Evolutionary conservation across 2,888 invertebrate genomes (phyloP).

Genomic region (Rhabditophanes sp.): DNA sequence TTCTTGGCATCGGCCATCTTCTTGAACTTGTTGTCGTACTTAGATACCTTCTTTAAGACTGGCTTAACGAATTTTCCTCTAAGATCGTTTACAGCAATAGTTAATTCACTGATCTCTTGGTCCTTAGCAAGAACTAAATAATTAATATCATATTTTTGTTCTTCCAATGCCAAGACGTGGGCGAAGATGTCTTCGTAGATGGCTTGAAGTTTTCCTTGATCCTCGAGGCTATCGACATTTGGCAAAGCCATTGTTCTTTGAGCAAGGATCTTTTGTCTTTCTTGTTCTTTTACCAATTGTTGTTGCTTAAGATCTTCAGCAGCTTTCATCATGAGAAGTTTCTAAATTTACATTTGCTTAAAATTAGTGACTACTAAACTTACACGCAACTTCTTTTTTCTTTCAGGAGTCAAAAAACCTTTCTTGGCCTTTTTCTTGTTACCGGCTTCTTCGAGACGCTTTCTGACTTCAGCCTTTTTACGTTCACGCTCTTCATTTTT

Average conservation of each 20-base stretch:
- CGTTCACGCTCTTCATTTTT: conserved; percentile 92
- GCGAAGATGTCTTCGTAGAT: conserved; percentile 49
- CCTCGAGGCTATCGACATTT: conserved; percentile 63
- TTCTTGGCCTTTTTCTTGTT: conserved; percentile 92
- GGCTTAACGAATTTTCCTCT: conserved; percentile 73
- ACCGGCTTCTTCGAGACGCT: conserved; percentile 94
- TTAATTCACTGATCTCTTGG: conserved; percentile 92
- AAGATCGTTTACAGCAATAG: conserved; percentile 97
- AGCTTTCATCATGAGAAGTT: conserved; percentile 98
- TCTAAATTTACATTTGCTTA: conserved; percentile 50
- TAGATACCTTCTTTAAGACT: conserved; percentile 86
- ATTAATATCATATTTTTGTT: conserved; percentile 86
- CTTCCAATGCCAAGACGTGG: conserved; percentile 48
- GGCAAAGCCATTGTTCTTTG: conserved; percentile 81
- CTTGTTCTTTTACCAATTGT: conserved; percentile 93
- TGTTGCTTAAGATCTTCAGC: conserved; percentile 98
- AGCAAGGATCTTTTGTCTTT: conserved; percentile 83
- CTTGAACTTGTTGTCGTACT: conserved; percentile 77
- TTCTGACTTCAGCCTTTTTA: conserved; percentile 95
- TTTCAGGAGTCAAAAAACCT: conserved; percentile 97
- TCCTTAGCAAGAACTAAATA: conserved; percentile 80
- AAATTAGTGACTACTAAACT: conserved; percentile 43
- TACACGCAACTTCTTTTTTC: conserved; percentile 98
- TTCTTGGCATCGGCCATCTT: conserved; percentile 19
- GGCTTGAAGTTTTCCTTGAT: conserved; percentile 31